Evolutionary conservation across 35 echinoderm and acorn worm genomes (phyloP), one percentile per base, ranked within the genome.

Genomic region (Anneissia japonica): DNA sequence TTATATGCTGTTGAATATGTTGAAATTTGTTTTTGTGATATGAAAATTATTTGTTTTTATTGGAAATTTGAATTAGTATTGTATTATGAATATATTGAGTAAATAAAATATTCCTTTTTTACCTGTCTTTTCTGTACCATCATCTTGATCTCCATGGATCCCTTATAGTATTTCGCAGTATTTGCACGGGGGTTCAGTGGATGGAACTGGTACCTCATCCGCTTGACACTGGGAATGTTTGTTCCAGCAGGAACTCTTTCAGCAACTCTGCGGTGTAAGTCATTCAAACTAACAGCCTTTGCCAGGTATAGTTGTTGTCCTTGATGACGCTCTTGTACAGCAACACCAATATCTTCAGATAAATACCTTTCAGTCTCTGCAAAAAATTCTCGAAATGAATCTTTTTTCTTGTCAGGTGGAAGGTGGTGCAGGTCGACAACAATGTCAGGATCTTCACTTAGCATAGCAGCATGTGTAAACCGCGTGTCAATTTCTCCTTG

Each of bases 101-200:
- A n/a, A n/a, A n/a, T n/a, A n/a, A n/a, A n/a, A n/a, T n/a, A n/a
- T n/a, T n/a, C n/a, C n/a, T n/a, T n/a, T n/a, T n/a, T 33, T 76
- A 6, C 28, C 74, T 76, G 74, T 76, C 74, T 76, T 76, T 76
- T 76, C 74, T 76, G 74, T 12, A 76, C 74, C 74, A 76, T 76
- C 74, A 12, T 76, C 34, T 77, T 77, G 75, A 76, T 76, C 11
- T 76, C 34, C 74, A 76, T n/a, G n/a, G n/a, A n/a, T n/a, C n/a
- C n/a, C n/a, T n/a, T n/a, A n/a, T n/a, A n/a, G n/a, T n/a, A n/a
- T 33, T 76, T 76, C 34, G 74, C 74, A 30, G 74, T 76, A 33
- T 76, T 76, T 76, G 74, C 74, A 26, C 28, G 74, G 28, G 74
- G 74, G 34, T 76, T 76, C 11, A 76, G 28, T 11, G 74, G 74